Base-by-base conservation (phyloP, 1,140 invertebrate genomes). In the Idris sp. region DNA sequence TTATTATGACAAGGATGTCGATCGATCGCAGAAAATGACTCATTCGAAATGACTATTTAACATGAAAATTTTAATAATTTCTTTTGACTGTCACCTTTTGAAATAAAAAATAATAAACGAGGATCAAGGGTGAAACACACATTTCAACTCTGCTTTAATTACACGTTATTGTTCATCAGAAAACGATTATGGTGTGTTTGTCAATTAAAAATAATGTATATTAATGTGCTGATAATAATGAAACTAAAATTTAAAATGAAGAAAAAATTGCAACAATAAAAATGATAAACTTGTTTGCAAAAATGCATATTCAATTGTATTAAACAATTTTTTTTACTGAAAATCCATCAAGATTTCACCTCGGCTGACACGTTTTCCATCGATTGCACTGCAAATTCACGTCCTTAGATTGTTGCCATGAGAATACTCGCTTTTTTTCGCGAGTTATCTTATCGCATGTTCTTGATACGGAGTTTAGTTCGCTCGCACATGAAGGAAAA, bases 371-470 rank as follows among this genome's bases (percentile, higher is more conserved):
- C 73, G 68, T 84, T 83, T 79, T 82, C 78, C 72, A 74, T 78
- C 79, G 71, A 82, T 81, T 78, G 78, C 62, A 49, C 54, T 58
- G 62, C 74, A 84, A 81, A 83, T 80, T 78, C 46, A 51, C 73
- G 58, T 81, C 74, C 79, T 80, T 74, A 83, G 83, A 84, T 85
- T 85, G 84, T 86, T 85, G 84, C 82, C 80, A 85, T 83, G 83
- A 85, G 83, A 84, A 81, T 80, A 68, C 74, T 46, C 77, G 76
- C 77, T 81, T 84, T 82, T 79, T 79, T 79, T 31, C 56, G 26
- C n/a, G n/a, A 54, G 75, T 80, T 85, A 85, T 85, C 84, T 85
- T 85, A 85, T 85, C 83, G 40, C 75, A 36, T 64, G 81, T 78
- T 79, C 77, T 82, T 83, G 83, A 84, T 84, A 83, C 78, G 81